Percentiles rank a stretch among this genome's conserved stretches.
Evolutionary conservation across 2,113 vertebrate genomes (phyloP).

Genomic region (Potamarius usumacintae): DNA sequence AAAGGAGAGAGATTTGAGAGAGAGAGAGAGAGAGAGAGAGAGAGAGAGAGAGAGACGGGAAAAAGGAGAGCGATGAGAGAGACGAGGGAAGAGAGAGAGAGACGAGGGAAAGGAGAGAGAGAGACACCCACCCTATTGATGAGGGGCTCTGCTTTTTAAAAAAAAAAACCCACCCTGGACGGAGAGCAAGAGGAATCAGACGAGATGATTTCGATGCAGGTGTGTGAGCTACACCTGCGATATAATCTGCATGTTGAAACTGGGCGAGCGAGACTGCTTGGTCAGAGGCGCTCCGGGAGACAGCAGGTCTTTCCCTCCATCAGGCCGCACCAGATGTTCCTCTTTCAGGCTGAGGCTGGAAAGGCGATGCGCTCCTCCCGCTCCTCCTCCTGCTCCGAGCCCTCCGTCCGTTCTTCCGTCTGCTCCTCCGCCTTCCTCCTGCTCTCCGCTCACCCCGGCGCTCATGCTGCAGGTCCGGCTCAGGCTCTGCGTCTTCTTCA

Average conservation of each 20-base stretch:
- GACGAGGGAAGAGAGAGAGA: no score
- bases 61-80: no score
- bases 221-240: slow-evolving; percentile 87
- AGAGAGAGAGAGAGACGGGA: no score
- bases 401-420: slow-evolving; percentile 56
- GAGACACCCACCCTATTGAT: background rate
- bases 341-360: slow-evolving; percentile 95
- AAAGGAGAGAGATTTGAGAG: no score
- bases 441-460: slow-evolving; percentile 83
- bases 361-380: slow-evolving; percentile 81
- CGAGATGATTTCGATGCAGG: background rate
- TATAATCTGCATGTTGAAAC: slow-evolving; percentile 99
- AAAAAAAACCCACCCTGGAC: background rate
- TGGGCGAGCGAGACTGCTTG: slow-evolving; percentile 96
- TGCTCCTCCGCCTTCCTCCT: slow-evolving; percentile 51
- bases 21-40: no score
- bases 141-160: background rate
- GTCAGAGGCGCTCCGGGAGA: slow-evolving; percentile 85
- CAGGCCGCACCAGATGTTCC: slow-evolving; percentile 82
- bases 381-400: slow-evolving; percentile 74
- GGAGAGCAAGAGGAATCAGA: background rate
- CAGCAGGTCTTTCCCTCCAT: slow-evolving; percentile 83
- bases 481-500: slow-evolving; percentile 90
- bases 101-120: background rate
- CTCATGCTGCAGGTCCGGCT: slow-evolving; percentile 91